Conservation (phyloP, 2,113 vertebrate species). For the Neoarius graeffei region DNA sequence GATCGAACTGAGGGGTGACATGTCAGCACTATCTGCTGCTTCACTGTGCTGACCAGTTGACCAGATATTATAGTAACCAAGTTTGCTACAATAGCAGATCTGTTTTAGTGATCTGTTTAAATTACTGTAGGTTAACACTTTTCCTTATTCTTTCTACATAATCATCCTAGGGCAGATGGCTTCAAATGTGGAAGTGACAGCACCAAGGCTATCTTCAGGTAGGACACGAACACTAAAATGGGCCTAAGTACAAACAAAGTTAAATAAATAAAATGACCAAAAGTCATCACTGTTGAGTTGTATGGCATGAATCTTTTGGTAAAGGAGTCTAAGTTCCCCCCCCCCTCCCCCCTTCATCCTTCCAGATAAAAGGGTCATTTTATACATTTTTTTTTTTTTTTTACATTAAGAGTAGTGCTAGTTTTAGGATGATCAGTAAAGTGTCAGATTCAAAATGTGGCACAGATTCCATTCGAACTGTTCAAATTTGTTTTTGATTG, state of each 20-base stretch:
- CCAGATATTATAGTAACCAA: background rate
- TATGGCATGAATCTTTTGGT: background rate
- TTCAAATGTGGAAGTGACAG: constrained; percentile 89
- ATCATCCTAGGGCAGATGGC: constrained; percentile 76
- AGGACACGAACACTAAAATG: constrained; percentile 38
- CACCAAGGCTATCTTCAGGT: constrained; percentile 91
- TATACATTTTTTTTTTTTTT: background rate
- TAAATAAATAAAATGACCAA: background rate
- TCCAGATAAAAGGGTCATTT: background rate
- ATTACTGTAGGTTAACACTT: background rate
- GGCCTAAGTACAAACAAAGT: background rate
- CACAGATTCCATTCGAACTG: background rate
- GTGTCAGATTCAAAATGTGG: background rate
- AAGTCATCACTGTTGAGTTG: background rate
- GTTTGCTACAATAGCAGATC: background rate
- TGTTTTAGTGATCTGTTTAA: background rate
- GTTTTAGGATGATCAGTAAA: background rate
- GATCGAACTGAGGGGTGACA: background rate
- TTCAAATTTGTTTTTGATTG: background rate
- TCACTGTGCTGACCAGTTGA: background rate
- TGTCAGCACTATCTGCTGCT: background rate
- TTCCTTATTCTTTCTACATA: constrained; percentile 30
- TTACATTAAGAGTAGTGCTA: background rate
- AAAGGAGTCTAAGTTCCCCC: background rate
- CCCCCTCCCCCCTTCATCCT: background rate